phyloP scores from a whole-genome alignment of 2,888 invertebrate genomes.

The Lordiphosa fenestrarum region DNA sequence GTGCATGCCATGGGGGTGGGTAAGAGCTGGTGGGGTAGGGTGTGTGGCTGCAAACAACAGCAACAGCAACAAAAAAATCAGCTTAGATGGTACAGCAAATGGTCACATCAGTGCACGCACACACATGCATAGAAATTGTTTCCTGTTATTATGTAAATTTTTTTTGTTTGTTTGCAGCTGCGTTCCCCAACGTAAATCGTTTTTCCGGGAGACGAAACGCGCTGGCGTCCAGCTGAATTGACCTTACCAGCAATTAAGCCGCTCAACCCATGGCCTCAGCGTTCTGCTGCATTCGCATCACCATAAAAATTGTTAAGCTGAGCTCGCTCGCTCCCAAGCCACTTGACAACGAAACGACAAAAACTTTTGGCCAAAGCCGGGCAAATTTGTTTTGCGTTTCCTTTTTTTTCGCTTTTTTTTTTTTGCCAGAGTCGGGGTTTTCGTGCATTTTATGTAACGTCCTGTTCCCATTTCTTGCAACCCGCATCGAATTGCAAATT shows the following conservation, averaged over 20 bases:
- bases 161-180: slow-evolving; percentile 24
- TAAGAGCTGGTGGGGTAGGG: too few species aligned
- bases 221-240: slow-evolving; percentile 39
- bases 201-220: slow-evolving; percentile 23
- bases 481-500: slow-evolving; percentile 49
- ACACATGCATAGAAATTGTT: slow-evolving; percentile 60
- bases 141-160: slow-evolving; percentile 69
- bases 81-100: slow-evolving; percentile 20
- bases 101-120: slow-evolving; percentile 52
- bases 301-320: slow-evolving; percentile 56
- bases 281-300: slow-evolving; percentile 3
- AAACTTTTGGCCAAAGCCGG: slow-evolving; percentile 55
- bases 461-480: slow-evolving; percentile 10
- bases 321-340: slow-evolving; percentile 22
- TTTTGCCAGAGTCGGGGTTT: slow-evolving; percentile 51
- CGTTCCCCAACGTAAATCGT: slow-evolving; percentile 24
- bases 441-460: slow-evolving; percentile 61
- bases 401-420: background rate
- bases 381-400: slow-evolving; percentile 53
- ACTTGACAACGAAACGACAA: slow-evolving; percentile 53
- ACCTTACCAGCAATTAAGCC: slow-evolving; percentile 71
- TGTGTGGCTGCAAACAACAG: background rate
- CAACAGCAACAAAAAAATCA: slow-evolving; percentile 2
- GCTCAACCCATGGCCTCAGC: slow-evolving; percentile 47
- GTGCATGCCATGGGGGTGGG: too few species aligned